Evolutionary conservation across 1,140 invertebrate genomes (phyloP).

Genomic region (Acyrthosiphon pisum): DNA sequence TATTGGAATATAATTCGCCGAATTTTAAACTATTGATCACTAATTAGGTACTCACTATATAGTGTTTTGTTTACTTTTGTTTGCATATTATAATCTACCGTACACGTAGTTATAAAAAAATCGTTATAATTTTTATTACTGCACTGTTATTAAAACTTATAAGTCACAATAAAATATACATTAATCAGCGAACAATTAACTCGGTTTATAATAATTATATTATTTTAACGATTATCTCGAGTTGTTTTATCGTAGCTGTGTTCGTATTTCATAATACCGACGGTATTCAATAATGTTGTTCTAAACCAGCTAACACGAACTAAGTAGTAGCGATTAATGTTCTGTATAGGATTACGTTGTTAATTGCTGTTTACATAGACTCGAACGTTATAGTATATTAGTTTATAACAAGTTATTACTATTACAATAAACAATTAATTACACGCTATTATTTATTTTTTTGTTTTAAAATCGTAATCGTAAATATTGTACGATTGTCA

Average conservation of each 20-base stretch:
- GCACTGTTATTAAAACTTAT: neutral
- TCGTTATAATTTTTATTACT: neutral
- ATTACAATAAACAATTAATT: neutral
- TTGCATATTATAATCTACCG: neutral
- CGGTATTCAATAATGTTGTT: neutral
- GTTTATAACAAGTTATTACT: neutral
- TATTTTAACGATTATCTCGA: neutral
- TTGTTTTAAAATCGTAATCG: neutral
- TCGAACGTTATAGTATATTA: neutral
- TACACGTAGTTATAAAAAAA: neutral
- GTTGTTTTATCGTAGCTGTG: neutral
- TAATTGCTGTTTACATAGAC: neutral
- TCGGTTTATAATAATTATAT: neutral
- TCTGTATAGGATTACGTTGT: neutral
- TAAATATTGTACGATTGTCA: neutral
- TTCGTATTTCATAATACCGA: neutral
- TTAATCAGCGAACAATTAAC: neutral
- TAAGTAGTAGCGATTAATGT: neutral
- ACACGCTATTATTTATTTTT: neutral
- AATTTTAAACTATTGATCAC: neutral
- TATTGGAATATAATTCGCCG: neutral
- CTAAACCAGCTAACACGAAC: neutral
- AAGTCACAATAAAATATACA: neutral
- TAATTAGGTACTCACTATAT: no score
- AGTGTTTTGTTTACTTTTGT: slow-evolving; percentile 9